phyloP scores from a whole-genome alignment of 2,113 vertebrate species.

The Xyrauchen texanus region DNA sequence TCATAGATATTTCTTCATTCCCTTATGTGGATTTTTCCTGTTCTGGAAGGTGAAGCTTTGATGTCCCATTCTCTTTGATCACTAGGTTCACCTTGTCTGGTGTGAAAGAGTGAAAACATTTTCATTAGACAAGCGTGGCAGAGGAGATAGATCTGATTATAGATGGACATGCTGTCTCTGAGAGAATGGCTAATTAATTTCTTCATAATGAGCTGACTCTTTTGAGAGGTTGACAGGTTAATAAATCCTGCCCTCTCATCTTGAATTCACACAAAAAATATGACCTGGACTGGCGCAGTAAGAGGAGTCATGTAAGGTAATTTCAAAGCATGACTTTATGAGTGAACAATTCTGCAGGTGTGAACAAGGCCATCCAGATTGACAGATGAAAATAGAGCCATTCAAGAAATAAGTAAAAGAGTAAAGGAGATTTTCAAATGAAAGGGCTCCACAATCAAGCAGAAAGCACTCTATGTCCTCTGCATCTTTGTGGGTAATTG shows the following conservation, averaged over 20 bases:
- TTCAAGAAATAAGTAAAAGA: conserved; percentile 15
- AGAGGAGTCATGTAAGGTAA: conserved; percentile 12
- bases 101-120: conserved; percentile 52
- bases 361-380: not conserved
- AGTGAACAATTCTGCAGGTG: conserved; percentile 6
- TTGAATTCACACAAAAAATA: conserved; percentile 25
- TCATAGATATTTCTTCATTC: not conserved
- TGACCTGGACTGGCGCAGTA: not conserved
- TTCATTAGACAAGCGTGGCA: conserved; percentile 51
- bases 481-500: conserved; percentile 15
- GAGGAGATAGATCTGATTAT: conserved; percentile 53
- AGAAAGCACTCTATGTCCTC: conserved; percentile 3
- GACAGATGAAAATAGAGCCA: conserved; percentile 29
- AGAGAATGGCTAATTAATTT: conserved; percentile 50
- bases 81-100: conserved; percentile 54
- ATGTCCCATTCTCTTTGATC: conserved; percentile 48
- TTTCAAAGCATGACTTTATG: not conserved
- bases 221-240: conserved; percentile 44
- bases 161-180: conserved; percentile 43
- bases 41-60: not conserved
- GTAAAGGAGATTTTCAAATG: conserved; percentile 10
- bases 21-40: too few relatives aligned
- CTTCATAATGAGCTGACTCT: conserved; percentile 43
- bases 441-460: conserved; percentile 27
- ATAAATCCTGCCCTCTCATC: conserved; percentile 47